A percentile compares a stretch with the other conserved stretches of the same genome.
Evolutionary conservation across 2,113 vertebrate genomes (phyloP).

Genomic region (Seriola rivoliana): DNA sequence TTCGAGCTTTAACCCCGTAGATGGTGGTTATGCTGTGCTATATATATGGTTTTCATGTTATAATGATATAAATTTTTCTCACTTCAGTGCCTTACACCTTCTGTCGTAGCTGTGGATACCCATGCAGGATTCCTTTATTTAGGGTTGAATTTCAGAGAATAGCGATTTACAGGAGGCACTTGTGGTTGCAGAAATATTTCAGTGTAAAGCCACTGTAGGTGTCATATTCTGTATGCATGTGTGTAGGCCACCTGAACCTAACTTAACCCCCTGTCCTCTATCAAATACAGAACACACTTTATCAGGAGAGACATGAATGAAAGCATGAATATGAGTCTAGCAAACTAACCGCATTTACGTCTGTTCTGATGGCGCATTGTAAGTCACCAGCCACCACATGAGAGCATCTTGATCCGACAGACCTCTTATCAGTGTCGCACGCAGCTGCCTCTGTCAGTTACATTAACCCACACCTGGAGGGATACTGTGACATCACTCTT

Average conservation of each 20-base stretch:
- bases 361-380: background rate
- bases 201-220: background rate
- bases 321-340: background rate
- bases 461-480: background rate
- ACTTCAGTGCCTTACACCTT: too few species aligned
- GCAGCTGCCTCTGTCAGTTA: constrained; percentile 7
- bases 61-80: too few species aligned
- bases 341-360: background rate
- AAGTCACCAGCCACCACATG: background rate
- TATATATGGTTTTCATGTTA: background rate
- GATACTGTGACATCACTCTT: background rate
- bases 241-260: background rate
- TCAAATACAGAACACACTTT: background rate
- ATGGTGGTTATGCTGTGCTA: background rate
- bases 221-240: background rate
- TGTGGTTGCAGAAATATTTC: background rate
- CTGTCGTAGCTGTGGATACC: background rate
- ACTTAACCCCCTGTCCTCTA: too few species aligned
- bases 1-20: background rate
- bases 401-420: constrained; percentile 29
- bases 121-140: background rate
- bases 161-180: background rate
- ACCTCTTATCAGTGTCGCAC: background rate
- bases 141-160: too few species aligned
- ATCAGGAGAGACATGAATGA: background rate